phyloP scores from a whole-genome alignment of 2,888 invertebrate genomes.

The Dynastes grantii region DNA sequence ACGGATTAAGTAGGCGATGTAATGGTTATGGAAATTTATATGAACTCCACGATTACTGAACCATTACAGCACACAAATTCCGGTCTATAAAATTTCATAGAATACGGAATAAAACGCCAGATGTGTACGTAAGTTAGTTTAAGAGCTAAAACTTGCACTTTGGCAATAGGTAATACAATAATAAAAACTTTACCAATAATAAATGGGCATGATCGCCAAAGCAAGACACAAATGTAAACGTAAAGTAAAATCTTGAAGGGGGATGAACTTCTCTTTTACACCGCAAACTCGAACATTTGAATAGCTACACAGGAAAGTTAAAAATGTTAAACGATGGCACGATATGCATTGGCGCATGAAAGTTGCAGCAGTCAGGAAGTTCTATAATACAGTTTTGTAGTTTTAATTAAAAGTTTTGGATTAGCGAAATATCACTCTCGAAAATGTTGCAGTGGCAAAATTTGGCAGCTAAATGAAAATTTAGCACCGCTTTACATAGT shows the following conservation, averaged over 20 bases:
- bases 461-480: conserved; percentile 2
- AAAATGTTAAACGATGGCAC: conserved; percentile 15
- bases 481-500: not conserved
- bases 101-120: too few relatives aligned
- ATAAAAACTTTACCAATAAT: not conserved
- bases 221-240: too few relatives aligned
- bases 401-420: conserved; percentile 39
- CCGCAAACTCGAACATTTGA: not conserved
- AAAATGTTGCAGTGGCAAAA: not conserved
- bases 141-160: too few relatives aligned
- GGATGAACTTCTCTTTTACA: not conserved
- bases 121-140: too few relatives aligned
- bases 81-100: too few relatives aligned
- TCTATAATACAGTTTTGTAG: conserved; percentile 21
- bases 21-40: too few relatives aligned
- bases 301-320: not conserved
- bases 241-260: not conserved
- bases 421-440: conserved; percentile 7
- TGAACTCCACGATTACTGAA: too few relatives aligned
- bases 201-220: too few relatives aligned
- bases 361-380: not conserved
- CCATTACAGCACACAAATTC: too few relatives aligned
- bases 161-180: not conserved
- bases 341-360: conserved; percentile 2
- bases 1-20: too few relatives aligned